Evolutionary conservation across 2,888 invertebrate genomes (phyloP), one percentile per base, ranked within the genome.

Genomic region (Euzetes globulus): DNA sequence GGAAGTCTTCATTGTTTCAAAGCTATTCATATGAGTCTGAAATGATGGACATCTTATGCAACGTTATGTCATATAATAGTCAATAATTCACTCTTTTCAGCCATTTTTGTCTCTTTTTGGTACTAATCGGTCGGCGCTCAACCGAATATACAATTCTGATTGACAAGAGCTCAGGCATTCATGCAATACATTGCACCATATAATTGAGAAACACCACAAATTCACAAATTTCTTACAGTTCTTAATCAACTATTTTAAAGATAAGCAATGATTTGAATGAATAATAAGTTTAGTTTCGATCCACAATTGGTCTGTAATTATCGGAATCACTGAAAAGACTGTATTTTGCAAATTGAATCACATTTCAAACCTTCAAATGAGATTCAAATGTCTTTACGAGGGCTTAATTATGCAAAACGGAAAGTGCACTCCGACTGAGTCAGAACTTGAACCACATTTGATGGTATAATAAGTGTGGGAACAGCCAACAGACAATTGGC

Each of bases 31-130:
- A 63, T 17, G 63, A 33, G 63, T 1, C n/a, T 19, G 19, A 63
- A 63, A 33, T 63, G 63, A 63, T 63, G 63, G 63, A 63, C 60
- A 63, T 63, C 63, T 33, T 63, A 33, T 63, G n/a, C 6, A 63
- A 37, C 19, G 22, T n/a, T 33, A 63, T 63, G 37, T 33, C 63
- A 63, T 63, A 63, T 63, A 33, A 63, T 63, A 33, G 13, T 17
- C 33, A 63, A 63, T 37, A 63, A 63, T 63, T 63, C 19, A 37
- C 63, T 60, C 29, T 55, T 55, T 52, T 19, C 22, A 47, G 19
- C 5, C 52, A 52, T 60, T 60, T 9, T 63, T 63, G 27, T 33
- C 37, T 33, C 17, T 63, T n/a, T 63, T 63, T n/a, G 33, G 25
- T 17, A 63, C 63, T 63, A 29, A 29, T 63, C 29, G 17, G 37